phyloP scores from a whole-genome alignment of 1,140 invertebrate species.

The Rhizoglyphus robini region DNA sequence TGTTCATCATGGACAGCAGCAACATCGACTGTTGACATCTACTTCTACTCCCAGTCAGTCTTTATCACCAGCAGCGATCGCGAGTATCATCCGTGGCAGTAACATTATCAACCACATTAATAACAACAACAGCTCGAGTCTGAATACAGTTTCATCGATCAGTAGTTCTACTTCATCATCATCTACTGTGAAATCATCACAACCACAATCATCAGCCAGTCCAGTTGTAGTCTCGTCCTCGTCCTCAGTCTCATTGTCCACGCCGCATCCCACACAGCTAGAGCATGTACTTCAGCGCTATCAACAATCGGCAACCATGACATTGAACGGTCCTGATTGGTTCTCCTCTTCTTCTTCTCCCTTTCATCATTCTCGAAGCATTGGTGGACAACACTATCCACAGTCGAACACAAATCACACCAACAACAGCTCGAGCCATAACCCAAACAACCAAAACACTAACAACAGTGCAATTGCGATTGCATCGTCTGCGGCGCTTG shows the following conservation, averaged over 20 bases:
- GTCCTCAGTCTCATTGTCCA: no score
- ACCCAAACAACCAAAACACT: not conserved
- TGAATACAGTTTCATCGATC: no score
- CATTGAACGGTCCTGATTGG: constrained; percentile 69
- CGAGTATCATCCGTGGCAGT: not conserved
- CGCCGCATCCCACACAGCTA: constrained; percentile 56
- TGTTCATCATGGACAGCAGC: not conserved
- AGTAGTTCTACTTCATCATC: not conserved
- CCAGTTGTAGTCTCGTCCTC: not conserved
- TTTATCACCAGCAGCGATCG: no score
- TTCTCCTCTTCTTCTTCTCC: not conserved
- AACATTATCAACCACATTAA: not conserved
- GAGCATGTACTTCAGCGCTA: constrained; percentile 86
- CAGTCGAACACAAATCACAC: not conserved
- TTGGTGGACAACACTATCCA: not conserved
- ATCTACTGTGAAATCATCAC: not conserved
- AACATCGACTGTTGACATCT: not conserved
- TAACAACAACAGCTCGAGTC: not conserved
- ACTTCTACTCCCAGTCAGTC: not conserved
- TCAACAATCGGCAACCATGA: constrained; percentile 75
- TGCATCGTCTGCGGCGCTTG: not conserved
- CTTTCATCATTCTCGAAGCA: not conserved
- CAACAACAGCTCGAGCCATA: no score
- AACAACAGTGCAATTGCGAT: not conserved
- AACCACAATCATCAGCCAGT: no score